Base-by-base conservation (phyloP, 2,113 vertebrate genomes). In the Bufo gargarizans region DNA sequence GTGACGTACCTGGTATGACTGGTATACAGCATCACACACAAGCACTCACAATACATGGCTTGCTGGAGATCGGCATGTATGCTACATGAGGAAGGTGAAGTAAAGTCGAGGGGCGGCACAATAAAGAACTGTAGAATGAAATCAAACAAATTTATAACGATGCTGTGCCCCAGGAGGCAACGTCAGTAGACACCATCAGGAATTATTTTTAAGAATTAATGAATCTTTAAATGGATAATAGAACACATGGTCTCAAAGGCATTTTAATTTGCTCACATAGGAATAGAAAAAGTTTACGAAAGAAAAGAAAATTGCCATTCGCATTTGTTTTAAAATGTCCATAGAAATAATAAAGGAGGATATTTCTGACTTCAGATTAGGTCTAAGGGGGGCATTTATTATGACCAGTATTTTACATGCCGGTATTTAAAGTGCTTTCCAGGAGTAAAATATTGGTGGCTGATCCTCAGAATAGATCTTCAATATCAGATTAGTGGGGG, bases 141-240 rank as follows among this genome's bases (percentile, higher is more conserved):
- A 20, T 33, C 33, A 33, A 33, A 33, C 22, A 33, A 56, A 14
- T 65, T 50, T 65, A 61, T 83, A 83, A 53, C 69, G 8, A 83
- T 22, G 20, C 6, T 69, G 7, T 53, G 12, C 33, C 82, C 50
- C 65, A 8, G 49, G 49, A 71, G 82, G 50, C 6, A 84, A 69
- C 20, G 63, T 84, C 82, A 2, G 45, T 71, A 12, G 82, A 22
- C 0, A 11, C 22, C 6, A 50, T 67, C 19, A 49, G 3, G 5
- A 67, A 67, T 11, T 69, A 22, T 79, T 56, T 79, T 50, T 49
- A 13, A 53, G 12, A 49, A 84, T 71, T 55, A 84, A 69, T 84
- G 69, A 53, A 3, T 13, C n/a, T 55, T 43, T 16, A 61, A 33
- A 45, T 59, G 56, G 33, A 61, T 55, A 55, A 81, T 17, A 17